A percentile compares a stretch with the other conserved stretches of the same genome.
These are phyloP conservation scores for Anguilla rostrata DNA, from an alignment of 2,113 vertebrate genomes.

Conservation along the genomic window DNA sequence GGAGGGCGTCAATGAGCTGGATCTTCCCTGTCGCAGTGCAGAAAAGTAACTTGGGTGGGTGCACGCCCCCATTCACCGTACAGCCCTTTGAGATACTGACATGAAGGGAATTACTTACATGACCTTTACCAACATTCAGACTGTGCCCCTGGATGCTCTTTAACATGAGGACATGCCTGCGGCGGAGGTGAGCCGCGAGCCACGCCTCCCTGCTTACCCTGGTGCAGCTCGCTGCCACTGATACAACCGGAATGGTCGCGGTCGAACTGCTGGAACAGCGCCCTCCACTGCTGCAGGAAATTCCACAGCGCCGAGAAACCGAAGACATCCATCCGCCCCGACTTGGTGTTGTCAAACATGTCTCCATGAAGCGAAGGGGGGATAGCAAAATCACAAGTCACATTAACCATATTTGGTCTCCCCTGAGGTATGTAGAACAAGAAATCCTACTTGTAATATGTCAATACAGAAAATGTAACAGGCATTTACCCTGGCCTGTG, in stretches of 20 bases:
- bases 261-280: constrained; percentile 90
- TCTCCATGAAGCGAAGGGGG: constrained; percentile 64
- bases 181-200: not conserved
- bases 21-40: too few relatives aligned
- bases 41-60: too few relatives aligned
- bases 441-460: not conserved
- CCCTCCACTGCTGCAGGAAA: constrained; percentile 89
- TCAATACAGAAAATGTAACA: not conserved
- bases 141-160: not conserved
- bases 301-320: constrained; percentile 88
- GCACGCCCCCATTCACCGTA: not conserved
- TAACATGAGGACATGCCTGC: not conserved
- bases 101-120: not conserved
- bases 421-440: not conserved
- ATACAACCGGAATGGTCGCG: constrained; percentile 86
- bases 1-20: too few relatives aligned
- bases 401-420: not conserved
- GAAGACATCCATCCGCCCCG: constrained; percentile 82
- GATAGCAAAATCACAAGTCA: not conserved
- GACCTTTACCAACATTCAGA: not conserved
- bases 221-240: constrained; percentile 81
- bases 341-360: constrained; percentile 89
- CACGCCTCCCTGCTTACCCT: constrained; percentile 75
- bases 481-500: too few relatives aligned
- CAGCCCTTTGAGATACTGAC: not conserved